phyloP scores from a whole-genome alignment of 2,888 invertebrate species.

The Argyra leucocephala region DNA sequence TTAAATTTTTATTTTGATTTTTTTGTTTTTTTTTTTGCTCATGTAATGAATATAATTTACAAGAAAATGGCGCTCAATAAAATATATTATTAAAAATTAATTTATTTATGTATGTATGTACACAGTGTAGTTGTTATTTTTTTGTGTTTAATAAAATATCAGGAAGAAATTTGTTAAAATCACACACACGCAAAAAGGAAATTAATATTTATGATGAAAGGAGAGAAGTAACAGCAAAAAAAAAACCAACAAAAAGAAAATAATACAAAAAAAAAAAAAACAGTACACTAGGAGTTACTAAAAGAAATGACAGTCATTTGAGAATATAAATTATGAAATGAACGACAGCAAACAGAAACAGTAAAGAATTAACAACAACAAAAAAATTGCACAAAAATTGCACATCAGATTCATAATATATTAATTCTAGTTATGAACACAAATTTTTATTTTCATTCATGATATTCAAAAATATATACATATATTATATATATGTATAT shows the following conservation, averaged over 20 bases:
- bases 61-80: background rate
- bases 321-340: background rate
- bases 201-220: background rate
- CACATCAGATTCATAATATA: too few species aligned
- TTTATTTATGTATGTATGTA: background rate
- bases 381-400: too few species aligned
- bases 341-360: background rate
- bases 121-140: background rate
- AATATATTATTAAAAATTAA: background rate
- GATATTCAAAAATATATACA: too few species aligned
- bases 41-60: too few species aligned
- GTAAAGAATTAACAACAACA: too few species aligned
- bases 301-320: background rate
- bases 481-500: too few species aligned
- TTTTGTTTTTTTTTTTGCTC: too few species aligned
- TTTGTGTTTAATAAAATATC: background rate
- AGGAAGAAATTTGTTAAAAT: conserved; percentile 5
- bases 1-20: too few species aligned
- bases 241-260: too few species aligned
- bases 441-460: too few species aligned
- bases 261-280: too few species aligned
- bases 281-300: background rate
- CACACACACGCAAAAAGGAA: background rate
- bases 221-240: background rate
- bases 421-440: too few species aligned